A percentile compares a stretch with the other conserved stretches of the same genome.
These are phyloP conservation scores for Tachypleus tridentatus DNA, from an alignment of 1,140 invertebrate genomes.

Conservation along the genomic window DNA sequence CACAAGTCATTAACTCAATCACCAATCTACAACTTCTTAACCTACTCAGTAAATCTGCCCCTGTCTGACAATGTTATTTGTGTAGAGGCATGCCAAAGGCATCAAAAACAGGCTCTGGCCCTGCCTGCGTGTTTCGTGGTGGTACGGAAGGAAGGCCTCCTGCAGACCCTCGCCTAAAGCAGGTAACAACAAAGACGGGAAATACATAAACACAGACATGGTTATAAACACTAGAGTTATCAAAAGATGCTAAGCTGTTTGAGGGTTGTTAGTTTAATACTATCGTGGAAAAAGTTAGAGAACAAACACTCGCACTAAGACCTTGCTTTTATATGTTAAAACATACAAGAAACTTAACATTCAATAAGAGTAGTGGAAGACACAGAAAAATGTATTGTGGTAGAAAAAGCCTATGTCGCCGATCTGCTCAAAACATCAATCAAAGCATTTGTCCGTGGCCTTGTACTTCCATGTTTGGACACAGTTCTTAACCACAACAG, in stretches of 20 bases:
- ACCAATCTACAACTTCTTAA: no score
- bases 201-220: conserved; percentile 10
- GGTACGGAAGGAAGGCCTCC: conserved; percentile 29
- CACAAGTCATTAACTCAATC: no score
- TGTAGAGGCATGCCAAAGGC: conserved; percentile 46
- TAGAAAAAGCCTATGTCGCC: no score
- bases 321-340: background rate
- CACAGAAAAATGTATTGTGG: no score
- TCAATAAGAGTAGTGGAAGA: no score
- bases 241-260: background rate
- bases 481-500: no score
- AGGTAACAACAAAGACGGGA: conserved; percentile 9
- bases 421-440: no score
- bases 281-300: background rate
- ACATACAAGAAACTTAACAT: background rate
- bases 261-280: no score
- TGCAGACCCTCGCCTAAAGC: conserved; percentile 23
- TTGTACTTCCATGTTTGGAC: no score
- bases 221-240: background rate
- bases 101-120: conserved; percentile 34
- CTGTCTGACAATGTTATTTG: conserved; percentile 51
- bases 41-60: no score
- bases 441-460: no score
- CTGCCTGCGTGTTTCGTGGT: conserved; percentile 31
- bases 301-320: background rate